These are phyloP conservation scores for Zoanthus gigantus DNA, from an alignment of 92 coral and sea anemone genomes.

Conservation along the genomic window DNA sequence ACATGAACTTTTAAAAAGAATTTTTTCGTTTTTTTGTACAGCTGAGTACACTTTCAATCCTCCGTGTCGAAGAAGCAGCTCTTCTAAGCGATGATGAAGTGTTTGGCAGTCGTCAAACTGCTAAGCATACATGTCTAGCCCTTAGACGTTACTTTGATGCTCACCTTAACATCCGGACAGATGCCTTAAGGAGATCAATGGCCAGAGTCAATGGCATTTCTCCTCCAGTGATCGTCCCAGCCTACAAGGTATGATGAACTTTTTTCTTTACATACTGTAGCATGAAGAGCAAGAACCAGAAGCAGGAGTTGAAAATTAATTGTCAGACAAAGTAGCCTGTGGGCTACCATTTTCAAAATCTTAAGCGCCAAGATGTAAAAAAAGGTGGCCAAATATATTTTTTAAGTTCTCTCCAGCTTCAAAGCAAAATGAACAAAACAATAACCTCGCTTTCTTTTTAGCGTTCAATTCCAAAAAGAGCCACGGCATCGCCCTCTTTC, in stretches of 20 bases:
- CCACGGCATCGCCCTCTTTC: slow-evolving; percentile 23
- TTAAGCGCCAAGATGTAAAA: slow-evolving; percentile 19
- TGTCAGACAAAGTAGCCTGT: slow-evolving; percentile 11
- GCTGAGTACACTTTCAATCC: slow-evolving; percentile 94
- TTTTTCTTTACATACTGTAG: neutral
- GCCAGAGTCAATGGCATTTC: slow-evolving; percentile 84
- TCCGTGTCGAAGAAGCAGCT: slow-evolving; percentile 92
- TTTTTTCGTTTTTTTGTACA: slow-evolving; percentile 1
- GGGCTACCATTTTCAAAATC: slow-evolving; percentile 22
- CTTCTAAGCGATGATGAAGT: slow-evolving; percentile 94
- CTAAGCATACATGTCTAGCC: slow-evolving; percentile 94
- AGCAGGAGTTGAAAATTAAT: neutral
- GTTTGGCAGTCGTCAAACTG: slow-evolving; percentile 94
- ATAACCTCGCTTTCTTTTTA: neutral
- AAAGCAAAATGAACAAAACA: neutral
- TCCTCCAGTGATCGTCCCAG: slow-evolving; percentile 91
- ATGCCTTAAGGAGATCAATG: slow-evolving; percentile 79
- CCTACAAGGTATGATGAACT: slow-evolving; percentile 81
- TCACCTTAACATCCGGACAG: slow-evolving; percentile 86
- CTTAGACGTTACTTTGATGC: slow-evolving; percentile 94
- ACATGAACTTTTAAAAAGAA: neutral
- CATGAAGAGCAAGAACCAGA: neutral
- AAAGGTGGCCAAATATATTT: slow-evolving; percentile 22
- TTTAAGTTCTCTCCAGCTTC: slow-evolving; percentile 2
- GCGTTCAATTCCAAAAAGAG: slow-evolving; percentile 17